phyloP scores from a whole-genome alignment of 2,113 vertebrate genomes.

The Megaleporinus macrocephalus region DNA sequence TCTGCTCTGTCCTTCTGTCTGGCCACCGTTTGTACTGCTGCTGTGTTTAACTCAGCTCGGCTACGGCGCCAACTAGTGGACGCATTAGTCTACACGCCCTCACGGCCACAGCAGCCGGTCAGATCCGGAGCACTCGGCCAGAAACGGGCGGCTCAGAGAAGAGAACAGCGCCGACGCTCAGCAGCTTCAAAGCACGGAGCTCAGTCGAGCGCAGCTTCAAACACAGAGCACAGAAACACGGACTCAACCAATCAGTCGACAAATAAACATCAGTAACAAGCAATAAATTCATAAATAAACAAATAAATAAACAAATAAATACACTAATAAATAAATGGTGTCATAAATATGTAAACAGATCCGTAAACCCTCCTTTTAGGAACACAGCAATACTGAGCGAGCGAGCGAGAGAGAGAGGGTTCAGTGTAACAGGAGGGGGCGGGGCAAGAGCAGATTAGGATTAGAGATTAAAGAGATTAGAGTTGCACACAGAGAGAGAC shows the following conservation, averaged over 20 bases:
- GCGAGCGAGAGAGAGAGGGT: background rate
- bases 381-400: background rate
- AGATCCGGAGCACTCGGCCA: no score
- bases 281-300: slow-evolving; percentile 18
- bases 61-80: no score
- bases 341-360: background rate
- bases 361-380: background rate
- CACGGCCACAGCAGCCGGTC: no score
- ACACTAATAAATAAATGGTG: slow-evolving; percentile 17
- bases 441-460: slow-evolving; percentile 13
- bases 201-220: no score
- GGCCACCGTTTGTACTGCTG: no score
- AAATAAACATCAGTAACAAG: slow-evolving; percentile 20
- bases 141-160: no score
- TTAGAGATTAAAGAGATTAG: slow-evolving; percentile 21
- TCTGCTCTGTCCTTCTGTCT: no score
- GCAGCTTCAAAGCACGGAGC: no score
- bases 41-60: no score
- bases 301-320: slow-evolving; percentile 25
- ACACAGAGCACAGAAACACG: no score
- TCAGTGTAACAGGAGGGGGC: background rate
- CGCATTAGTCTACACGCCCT: no score
- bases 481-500: background rate
- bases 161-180: no score
- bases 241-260: background rate